phyloP scores from a whole-genome alignment of 2,888 invertebrate genomes.

The Cyaniris semiargus region DNA sequence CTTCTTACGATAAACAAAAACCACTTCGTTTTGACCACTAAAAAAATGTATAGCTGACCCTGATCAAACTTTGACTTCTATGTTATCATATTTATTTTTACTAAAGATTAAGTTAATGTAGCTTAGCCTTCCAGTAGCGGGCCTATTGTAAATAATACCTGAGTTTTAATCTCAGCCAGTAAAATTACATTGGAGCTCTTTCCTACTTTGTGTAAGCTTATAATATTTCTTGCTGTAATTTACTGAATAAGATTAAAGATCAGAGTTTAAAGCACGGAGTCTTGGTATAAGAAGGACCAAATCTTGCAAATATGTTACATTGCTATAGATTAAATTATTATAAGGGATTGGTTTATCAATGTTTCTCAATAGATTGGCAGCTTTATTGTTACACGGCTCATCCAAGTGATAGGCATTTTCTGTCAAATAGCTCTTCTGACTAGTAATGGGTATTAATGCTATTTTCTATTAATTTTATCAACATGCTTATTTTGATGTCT shows the following conservation, averaged over 20 bases:
- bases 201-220: background rate
- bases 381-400: background rate
- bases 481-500: too few relatives aligned
- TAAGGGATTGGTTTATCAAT: background rate
- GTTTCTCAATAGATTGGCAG: background rate
- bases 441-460: too few relatives aligned
- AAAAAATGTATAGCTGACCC: background rate
- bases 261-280: background rate
- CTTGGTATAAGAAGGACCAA: background rate
- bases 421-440: too few relatives aligned
- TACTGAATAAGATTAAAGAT: background rate
- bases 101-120: background rate
- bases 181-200: background rate
- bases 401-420: background rate
- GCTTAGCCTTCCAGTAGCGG: background rate
- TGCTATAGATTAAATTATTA: too few relatives aligned
- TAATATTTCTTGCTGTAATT: background rate
- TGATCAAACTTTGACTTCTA: background rate
- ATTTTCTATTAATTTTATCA: too few relatives aligned
- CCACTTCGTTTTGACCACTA: background rate
- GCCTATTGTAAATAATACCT: constrained; percentile 2
- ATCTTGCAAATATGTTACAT: background rate
- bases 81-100: background rate
- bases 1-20: background rate
- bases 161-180: background rate